A percentile compares a stretch with the other conserved stretches of the same genome.
phyloP scores from a whole-genome alignment of 2,797 vertebrate genomes.

The Gadopsis marmoratus region DNA sequence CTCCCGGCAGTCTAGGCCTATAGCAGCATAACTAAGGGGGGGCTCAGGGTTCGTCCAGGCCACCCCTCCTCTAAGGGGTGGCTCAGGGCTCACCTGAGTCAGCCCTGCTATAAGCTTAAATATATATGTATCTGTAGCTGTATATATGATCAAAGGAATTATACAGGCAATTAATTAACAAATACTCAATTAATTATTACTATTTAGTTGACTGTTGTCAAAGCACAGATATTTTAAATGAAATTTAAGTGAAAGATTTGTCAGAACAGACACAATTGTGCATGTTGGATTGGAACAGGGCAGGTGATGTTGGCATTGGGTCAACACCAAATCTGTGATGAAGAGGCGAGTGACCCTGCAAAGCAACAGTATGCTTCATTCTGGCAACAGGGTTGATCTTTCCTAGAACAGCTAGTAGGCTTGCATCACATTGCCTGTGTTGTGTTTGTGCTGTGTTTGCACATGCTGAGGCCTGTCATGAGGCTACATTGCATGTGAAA shows the following conservation, averaged over 20 bases:
- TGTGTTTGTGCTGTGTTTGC: constrained; percentile 45
- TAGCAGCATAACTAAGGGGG: too few relatives aligned
- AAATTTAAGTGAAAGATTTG: neutral
- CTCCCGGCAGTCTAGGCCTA: too few relatives aligned
- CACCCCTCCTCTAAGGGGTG: too few relatives aligned
- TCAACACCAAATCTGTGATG: neutral
- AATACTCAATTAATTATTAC: neutral
- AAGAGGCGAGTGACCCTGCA: constrained; percentile 1
- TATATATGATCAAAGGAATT: too few relatives aligned
- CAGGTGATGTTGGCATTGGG: neutral
- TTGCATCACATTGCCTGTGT: constrained; percentile 10
- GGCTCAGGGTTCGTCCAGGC: too few relatives aligned
- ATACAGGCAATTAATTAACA: neutral
- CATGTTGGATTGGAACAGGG: neutral
- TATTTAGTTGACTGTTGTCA: neutral
- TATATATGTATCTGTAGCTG: too few relatives aligned
- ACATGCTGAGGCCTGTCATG: constrained; percentile 8
- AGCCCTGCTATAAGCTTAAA: too few relatives aligned
- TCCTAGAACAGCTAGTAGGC: neutral
- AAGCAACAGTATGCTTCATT: constrained; percentile 25
- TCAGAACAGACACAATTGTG: neutral
- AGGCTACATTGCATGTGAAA: neutral
- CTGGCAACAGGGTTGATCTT: neutral
- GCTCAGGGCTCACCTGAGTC: too few relatives aligned
- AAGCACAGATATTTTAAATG: neutral